A percentile compares a stretch with the other conserved stretches of the same genome.
These are phyloP conservation scores for Diloba caeruleocephala DNA, from an alignment of 2,888 invertebrate genomes.

Conservation along the genomic window DNA sequence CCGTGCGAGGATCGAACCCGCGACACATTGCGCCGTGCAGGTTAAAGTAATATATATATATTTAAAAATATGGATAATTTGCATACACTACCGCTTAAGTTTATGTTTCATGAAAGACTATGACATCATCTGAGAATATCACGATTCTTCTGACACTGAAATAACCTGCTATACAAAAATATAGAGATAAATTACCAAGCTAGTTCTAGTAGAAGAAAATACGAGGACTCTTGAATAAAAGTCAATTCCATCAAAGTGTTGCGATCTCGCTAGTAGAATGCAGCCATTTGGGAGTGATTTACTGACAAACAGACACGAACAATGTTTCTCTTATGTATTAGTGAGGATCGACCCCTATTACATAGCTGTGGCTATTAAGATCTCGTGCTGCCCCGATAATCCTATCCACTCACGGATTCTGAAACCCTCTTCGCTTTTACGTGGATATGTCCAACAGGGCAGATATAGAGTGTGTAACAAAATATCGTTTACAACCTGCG, in stretches of 20 bases:
- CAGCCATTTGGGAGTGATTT: conserved; percentile 45
- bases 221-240: conserved; percentile 25
- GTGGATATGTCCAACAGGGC: conserved; percentile 52
- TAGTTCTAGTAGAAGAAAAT: not conserved
- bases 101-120: not conserved
- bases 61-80: too few relatives aligned
- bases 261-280: conserved; percentile 31
- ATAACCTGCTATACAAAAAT: too few relatives aligned
- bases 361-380: conserved; percentile 56
- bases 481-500: conserved; percentile 45
- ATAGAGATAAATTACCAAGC: not conserved
- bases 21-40: too few relatives aligned
- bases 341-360: conserved; percentile 51
- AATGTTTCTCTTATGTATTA: conserved; percentile 51
- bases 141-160: not conserved
- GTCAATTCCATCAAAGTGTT: conserved; percentile 38
- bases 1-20: too few relatives aligned
- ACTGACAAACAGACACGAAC: conserved; percentile 35
- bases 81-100: too few relatives aligned
- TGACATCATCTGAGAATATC: not conserved
- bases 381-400: conserved; percentile 54
- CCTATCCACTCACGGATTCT: conserved; percentile 53
- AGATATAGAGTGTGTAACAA: conserved; percentile 49
- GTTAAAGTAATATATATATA: too few relatives aligned
- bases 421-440: conserved; percentile 54